Percentiles rank a stretch among this genome's conserved stretches.
Evolutionary conservation across 2,113 vertebrate species (phyloP).

Genomic region (Neofelis nebulosa): DNA sequence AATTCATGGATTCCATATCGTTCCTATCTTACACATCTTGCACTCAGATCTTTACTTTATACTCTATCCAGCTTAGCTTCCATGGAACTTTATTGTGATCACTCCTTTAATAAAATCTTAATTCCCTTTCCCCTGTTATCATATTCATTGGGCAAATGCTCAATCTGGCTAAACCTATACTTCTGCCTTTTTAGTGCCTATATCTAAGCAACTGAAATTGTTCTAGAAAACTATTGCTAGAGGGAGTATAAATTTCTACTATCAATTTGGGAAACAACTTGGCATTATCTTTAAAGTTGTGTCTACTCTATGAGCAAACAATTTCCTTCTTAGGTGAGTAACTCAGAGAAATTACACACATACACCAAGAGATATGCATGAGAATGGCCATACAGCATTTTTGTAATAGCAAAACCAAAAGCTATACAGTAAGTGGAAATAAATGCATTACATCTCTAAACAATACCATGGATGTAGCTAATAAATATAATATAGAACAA

Average conservation of each 20-base stretch:
- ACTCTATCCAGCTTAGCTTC: background rate
- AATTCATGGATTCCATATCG: background rate
- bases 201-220: constrained; percentile 40
- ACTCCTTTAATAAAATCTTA: background rate
- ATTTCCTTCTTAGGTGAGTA: constrained; percentile 54
- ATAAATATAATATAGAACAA: constrained; percentile 20
- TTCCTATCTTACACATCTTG: background rate
- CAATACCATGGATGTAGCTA: constrained; percentile 4
- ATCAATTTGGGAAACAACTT: constrained; percentile 55
- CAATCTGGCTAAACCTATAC: constrained; percentile 7
- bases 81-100: background rate
- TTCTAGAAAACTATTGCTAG: constrained; percentile 47
- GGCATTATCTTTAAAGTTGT: constrained; percentile 52
- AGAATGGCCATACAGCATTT: background rate
- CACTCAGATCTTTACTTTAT: background rate
- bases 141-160: background rate
- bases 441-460: constrained; percentile 35
- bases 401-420: constrained; percentile 51
- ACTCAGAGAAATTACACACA: constrained; percentile 53
- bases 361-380: constrained; percentile 26
- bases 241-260: constrained; percentile 27
- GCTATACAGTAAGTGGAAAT: background rate
- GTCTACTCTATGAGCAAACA: constrained; percentile 35
- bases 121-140: background rate
- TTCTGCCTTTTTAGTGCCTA: constrained; percentile 19